Evolutionary conservation across 2,113 vertebrate genomes (phyloP).

Genomic region (Hymenochirus boettgeri): DNA sequence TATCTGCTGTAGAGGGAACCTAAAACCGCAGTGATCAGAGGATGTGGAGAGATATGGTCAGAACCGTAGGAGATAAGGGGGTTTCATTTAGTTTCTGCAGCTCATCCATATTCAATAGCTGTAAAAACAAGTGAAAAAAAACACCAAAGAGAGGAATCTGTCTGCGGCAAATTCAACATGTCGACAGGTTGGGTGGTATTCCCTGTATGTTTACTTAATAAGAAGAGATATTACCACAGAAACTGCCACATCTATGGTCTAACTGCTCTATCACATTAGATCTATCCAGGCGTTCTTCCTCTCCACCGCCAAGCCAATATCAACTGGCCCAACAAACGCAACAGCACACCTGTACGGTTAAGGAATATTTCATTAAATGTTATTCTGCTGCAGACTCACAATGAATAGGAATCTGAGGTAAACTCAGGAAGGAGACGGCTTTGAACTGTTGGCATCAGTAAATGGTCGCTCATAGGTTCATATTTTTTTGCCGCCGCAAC

Average conservation of each 20-base stretch:
- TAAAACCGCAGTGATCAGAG: constrained; percentile 41
- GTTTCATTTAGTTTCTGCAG: constrained; percentile 11
- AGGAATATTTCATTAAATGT: background rate
- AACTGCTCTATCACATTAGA: constrained; percentile 11
- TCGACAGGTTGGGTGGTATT: constrained; percentile 39
- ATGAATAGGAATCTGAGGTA: background rate
- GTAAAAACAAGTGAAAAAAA: constrained; percentile 27
- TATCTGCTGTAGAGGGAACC: too few species aligned
- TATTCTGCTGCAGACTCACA: background rate
- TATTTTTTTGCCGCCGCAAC: too few species aligned
- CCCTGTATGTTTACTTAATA: constrained; percentile 29
- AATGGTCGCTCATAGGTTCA: background rate
- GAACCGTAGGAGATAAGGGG: constrained; percentile 18
- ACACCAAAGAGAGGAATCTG: constrained; percentile 37
- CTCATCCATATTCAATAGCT: constrained; percentile 29
- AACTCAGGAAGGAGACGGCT: background rate
- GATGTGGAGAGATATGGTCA: constrained; percentile 2
- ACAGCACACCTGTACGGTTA: background rate
- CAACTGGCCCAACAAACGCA: constrained; percentile 16
- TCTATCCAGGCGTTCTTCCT: constrained; percentile 10
- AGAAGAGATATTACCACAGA: constrained; percentile 34
- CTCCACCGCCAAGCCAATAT: constrained; percentile 13
- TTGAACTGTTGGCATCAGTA: background rate
- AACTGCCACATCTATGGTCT: constrained; percentile 16
- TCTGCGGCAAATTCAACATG: constrained; percentile 33